These are phyloP conservation scores for Branchinecta sandiegonensis DNA, from an alignment of 2,888 invertebrate genomes.

Conservation along the genomic window DNA sequence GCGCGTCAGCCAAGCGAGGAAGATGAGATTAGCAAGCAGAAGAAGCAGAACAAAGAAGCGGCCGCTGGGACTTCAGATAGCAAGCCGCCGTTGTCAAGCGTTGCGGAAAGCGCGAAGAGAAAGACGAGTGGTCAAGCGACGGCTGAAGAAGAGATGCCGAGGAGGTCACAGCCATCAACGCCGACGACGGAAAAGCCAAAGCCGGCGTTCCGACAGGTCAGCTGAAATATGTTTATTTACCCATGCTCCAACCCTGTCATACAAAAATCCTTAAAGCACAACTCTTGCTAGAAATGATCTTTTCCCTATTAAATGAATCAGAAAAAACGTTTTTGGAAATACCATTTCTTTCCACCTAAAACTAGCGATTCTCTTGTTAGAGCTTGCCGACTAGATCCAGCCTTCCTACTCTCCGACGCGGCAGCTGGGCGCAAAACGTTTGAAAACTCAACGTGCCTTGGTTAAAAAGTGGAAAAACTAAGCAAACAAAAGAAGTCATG, in stretches of 20 bases:
- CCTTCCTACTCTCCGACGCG: too few relatives aligned
- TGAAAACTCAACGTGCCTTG: too few relatives aligned
- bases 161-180: constrained; percentile 1
- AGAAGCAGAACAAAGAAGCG: constrained; percentile 58
- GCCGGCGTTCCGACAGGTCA: not conserved
- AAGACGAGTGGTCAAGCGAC: constrained; percentile 1
- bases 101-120: not conserved
- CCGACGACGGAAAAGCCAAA: not conserved
- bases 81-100: constrained; percentile 4
- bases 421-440: too few relatives aligned
- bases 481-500: too few relatives aligned
- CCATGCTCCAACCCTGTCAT: not conserved
- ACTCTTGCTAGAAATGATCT: too few relatives aligned
- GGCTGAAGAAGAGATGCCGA: not conserved
- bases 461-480: too few relatives aligned
- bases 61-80: constrained; percentile 17
- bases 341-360: too few relatives aligned
- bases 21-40: constrained; percentile 72
- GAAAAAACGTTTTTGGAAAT: too few relatives aligned
- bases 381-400: too few relatives aligned
- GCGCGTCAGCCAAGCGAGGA: constrained; percentile 71
- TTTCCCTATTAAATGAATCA: too few relatives aligned
- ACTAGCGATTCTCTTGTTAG: too few relatives aligned
- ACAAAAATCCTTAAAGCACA: too few relatives aligned
- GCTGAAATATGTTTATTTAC: not conserved